Evolutionary conservation across 2,888 invertebrate species (phyloP).

Genomic region (Druceiella hillmani): DNA sequence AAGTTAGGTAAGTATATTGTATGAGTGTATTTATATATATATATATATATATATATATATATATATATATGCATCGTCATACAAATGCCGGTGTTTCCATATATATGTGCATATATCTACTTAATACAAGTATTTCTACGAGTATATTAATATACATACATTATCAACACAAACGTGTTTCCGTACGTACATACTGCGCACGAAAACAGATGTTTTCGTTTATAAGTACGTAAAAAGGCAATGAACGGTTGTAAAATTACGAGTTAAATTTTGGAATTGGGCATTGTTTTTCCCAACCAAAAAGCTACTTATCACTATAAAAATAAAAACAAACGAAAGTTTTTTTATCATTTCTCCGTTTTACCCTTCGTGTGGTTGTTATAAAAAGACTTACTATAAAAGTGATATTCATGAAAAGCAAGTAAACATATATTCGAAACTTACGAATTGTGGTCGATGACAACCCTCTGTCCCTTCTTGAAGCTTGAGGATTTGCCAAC

Average conservation of each 20-base stretch:
- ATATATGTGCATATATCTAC: background rate
- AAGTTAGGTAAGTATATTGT: no score
- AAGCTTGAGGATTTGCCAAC: conserved; percentile 43
- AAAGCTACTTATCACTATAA: no score
- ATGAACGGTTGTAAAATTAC: no score
- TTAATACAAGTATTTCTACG: background rate
- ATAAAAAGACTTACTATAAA: no score
- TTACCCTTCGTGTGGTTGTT: background rate
- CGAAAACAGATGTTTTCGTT: no score
- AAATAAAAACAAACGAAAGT: background rate
- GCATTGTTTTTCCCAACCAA: no score
- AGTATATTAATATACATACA: conserved; percentile 4
- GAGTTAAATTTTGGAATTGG: no score
- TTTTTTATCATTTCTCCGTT: background rate
- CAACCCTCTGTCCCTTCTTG: conserved; percentile 50
- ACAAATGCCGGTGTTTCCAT: background rate
- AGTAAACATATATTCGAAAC: conserved; percentile 6
- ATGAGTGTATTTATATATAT: background rate
- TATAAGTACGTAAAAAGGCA: no score
- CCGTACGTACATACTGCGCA: no score
- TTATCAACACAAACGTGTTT: no score
- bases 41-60: conserved; percentile 1
- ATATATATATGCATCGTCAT: background rate
- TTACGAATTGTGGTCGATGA: conserved; percentile 53
- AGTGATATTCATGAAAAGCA: no score